Conservation (phyloP, 2,888 invertebrate species). For the Dasysyrphus albostriatus region DNA sequence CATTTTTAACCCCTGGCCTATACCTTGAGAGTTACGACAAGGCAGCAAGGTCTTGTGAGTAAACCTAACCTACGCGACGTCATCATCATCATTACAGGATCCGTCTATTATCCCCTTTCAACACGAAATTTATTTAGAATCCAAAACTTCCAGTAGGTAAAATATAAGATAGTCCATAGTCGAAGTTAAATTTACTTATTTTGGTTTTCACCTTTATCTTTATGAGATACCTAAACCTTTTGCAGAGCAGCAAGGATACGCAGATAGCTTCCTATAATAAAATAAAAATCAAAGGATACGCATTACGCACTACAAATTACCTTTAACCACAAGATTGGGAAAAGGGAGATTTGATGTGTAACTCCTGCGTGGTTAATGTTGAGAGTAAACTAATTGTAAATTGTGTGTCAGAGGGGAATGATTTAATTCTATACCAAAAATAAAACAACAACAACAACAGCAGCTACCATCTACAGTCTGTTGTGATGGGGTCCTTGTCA, state of each 20-base stretch:
- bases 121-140: conserved; percentile 18
- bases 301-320: conserved; percentile 71
- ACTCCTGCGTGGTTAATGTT: conserved; percentile 43
- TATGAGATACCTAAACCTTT: conserved; percentile 20
- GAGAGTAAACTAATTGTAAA: conserved; percentile 63
- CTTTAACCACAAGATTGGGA: conserved; percentile 48
- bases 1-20: conserved; percentile 30
- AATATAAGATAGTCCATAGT: neutral
- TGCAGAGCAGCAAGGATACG: neutral
- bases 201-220: conserved; percentile 33
- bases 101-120: conserved; percentile 26
- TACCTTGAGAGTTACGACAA: conserved; percentile 4
- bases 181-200: conserved; percentile 59
- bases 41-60: neutral
- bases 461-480: neutral
- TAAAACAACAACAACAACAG: neutral
- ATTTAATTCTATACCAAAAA: conserved; percentile 1
- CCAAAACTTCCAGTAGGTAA: neutral
- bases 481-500: conserved; percentile 34
- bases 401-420: conserved; percentile 4
- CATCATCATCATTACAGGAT: conserved; percentile 12
- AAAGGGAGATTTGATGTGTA: conserved; percentile 1
- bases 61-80: neutral
- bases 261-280: conserved; percentile 38
- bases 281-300: conserved; percentile 72